Conservation (phyloP, 2,113 vertebrate species). For the Isurus oxyrinchus region DNA sequence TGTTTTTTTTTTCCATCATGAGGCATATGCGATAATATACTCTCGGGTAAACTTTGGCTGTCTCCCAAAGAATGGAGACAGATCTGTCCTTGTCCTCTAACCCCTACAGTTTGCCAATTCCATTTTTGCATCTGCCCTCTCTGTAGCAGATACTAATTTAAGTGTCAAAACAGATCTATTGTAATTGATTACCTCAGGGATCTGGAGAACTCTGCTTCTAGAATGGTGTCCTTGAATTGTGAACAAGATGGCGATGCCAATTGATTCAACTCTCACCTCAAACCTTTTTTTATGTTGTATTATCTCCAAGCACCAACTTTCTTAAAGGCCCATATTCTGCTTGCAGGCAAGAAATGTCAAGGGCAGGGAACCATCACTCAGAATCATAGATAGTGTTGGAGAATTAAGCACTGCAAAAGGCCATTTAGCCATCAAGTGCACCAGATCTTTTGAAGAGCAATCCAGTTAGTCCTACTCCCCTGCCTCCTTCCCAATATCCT, state of each 20-base stretch:
- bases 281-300: neutral
- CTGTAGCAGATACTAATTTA: neutral
- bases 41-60: neutral
- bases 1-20: neutral
- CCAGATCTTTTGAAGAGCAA: neutral
- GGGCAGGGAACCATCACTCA: neutral
- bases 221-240: neutral
- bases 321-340: neutral
- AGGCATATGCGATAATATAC: neutral
- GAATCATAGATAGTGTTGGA: neutral
- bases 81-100: neutral
- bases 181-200: constrained; percentile 16
- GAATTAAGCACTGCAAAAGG: neutral
- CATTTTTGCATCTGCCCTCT: neutral
- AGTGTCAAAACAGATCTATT: neutral
- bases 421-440: neutral
- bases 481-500: neutral
- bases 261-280: neutral
- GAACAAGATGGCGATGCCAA: neutral
- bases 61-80: neutral
- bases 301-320: neutral
- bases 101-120: neutral
- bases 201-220: neutral
- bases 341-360: neutral
- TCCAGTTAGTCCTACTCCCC: neutral